Base-by-base conservation (phyloP, 2,888 invertebrate genomes). In the Octodonta nipae region DNA sequence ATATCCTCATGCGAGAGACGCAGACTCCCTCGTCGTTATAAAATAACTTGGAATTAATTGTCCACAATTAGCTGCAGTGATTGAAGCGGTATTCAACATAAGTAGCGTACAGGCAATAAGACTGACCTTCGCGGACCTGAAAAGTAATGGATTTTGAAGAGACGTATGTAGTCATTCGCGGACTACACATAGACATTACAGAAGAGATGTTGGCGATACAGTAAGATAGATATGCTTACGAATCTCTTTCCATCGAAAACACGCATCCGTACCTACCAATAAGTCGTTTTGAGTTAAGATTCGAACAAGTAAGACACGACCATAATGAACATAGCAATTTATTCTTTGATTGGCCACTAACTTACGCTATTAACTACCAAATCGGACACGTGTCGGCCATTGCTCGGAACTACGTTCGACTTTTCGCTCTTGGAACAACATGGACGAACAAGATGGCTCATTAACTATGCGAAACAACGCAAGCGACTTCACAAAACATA, bases 321-420 rank as follows among this genome's bases (percentile, higher is more conserved):
- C 49, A 47, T 51, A 52, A 51, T 52, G 52, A 52, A 52, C 52
- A 45, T 42, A 45, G 46, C 47, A 47, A 51, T 51, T 52, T 52
- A 52, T 52, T 47, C 43, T 38, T 41, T 36, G 42, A 37, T 41
- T 38, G 37, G 43, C 49, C 49, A 48, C 52, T 52, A 51, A 50
- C 47, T 50, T 50, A 52, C 47, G 45, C 48, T 33, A 41, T 46
- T 44, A 38, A 40, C 38, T 38, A 40, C 37, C 38, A 40, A 38
- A 40, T 42, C 40, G 38, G 44, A 44, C 44, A 38, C 41, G 44
- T 42, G 42, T 42, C 40, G 34, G 38, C 26, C 30, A 26, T 10
- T 17, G 30, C 10, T 11, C 20, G 10, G 24, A n/a, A 14, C 12
- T 13, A 10, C 10, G 13, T 11, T 13, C 30, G 34, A 32, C 28